These are phyloP conservation scores for Anhinga rufa DNA, from an alignment of 2,113 vertebrate species.

Conservation along the genomic window DNA sequence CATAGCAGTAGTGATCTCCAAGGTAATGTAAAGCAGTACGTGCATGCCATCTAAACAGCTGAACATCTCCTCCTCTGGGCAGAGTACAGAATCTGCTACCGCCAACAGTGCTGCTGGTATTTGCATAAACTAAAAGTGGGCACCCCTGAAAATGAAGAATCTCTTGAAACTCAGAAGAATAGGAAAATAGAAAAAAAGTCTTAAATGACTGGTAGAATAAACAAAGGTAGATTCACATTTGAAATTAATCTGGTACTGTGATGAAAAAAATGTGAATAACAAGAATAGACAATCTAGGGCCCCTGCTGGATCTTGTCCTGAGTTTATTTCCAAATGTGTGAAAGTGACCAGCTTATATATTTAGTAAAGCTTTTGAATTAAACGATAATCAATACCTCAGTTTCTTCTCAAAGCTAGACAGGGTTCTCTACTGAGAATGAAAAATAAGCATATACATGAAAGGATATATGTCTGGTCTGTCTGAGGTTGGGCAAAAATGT, in stretches of 20 bases:
- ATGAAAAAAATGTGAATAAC: background rate
- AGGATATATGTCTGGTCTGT: background rate
- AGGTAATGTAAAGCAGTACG: background rate
- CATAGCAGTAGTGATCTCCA: background rate
- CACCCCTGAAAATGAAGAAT: background rate
- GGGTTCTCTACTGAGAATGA: background rate
- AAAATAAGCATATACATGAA: background rate
- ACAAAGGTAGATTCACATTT: background rate
- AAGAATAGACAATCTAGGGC: background rate
- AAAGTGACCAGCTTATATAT: background rate
- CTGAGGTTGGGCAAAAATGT: background rate
- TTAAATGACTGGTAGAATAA: background rate
- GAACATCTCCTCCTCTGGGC: background rate
- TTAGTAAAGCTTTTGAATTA: background rate
- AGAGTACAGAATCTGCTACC: background rate
- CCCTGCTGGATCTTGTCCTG: background rate
- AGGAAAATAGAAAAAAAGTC: background rate
- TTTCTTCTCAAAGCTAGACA: background rate
- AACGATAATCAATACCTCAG: background rate
- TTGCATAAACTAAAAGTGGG: background rate
- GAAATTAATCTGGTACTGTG: background rate
- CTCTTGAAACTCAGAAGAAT: background rate
- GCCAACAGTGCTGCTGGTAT: background rate
- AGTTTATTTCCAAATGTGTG: background rate
- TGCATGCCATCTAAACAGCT: background rate